A percentile compares a stretch with the other conserved stretches of the same genome.
phyloP scores from a whole-genome alignment of 2,113 vertebrate species.

The Cepphus grylle region DNA sequence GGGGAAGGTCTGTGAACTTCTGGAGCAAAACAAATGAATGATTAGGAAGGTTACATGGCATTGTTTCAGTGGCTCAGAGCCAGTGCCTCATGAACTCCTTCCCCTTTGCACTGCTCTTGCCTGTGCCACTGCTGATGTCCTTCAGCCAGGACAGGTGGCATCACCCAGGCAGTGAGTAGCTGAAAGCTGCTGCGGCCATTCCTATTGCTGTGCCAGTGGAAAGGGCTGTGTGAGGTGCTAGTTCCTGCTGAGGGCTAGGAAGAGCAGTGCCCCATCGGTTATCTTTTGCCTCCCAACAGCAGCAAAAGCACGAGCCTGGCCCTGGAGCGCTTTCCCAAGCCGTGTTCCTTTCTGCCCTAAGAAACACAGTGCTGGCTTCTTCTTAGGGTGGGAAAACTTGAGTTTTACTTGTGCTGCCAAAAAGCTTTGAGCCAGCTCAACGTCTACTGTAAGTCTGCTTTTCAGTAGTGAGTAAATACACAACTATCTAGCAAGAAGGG shows the following conservation, averaged over 20 bases:
- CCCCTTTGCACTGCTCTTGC: not conserved
- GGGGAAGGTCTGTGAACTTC: not conserved
- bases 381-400: not conserved
- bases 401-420: not conserved
- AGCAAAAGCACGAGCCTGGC: not conserved
- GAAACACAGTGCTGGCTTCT: not conserved
- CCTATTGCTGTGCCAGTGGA: not conserved
- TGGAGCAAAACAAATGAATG: not conserved
- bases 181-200: not conserved
- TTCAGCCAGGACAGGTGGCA: not conserved
- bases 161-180: not conserved
- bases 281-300: not conserved
- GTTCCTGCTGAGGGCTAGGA: not conserved
- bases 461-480: not conserved
- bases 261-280: rapidly evolving
- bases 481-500: not conserved
- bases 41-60: not conserved
- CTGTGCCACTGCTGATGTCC: not conserved
- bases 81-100: not conserved
- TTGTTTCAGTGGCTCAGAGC: not conserved
- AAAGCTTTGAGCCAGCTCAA: not conserved
- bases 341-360: not conserved
- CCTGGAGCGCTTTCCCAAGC: not conserved
- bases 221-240: not conserved
- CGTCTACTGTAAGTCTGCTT: not conserved